phyloP scores from a whole-genome alignment of 2,113 vertebrate genomes.

The Apodemus speciosus region DNA sequence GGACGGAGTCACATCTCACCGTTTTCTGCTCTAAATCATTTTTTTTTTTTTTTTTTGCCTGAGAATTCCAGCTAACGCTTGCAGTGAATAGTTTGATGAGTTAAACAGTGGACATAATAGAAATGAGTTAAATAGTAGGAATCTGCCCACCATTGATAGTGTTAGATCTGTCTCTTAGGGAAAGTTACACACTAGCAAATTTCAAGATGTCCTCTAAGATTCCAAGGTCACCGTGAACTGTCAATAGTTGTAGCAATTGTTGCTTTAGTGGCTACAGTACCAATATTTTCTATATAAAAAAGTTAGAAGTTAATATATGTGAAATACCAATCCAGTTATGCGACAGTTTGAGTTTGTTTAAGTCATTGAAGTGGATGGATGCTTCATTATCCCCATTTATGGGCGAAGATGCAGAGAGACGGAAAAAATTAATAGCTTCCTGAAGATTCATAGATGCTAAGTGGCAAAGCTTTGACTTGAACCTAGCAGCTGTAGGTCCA shows the following conservation, averaged over 20 bases:
- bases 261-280: not conserved
- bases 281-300: constrained; percentile 49
- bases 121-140: not conserved
- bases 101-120: not conserved
- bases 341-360: constrained; percentile 10
- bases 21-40: not conserved
- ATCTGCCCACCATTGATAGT: not conserved
- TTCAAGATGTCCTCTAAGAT: not conserved
- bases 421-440: not conserved
- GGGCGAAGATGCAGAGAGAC: constrained; percentile 23
- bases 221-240: not conserved
- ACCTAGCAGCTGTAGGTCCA: not conserved
- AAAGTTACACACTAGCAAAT: not conserved
- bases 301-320: not conserved
- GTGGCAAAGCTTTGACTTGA: not conserved
- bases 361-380: not conserved
- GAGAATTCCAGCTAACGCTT: not conserved
- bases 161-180: not conserved
- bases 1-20: not conserved
- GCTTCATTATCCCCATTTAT: not conserved
- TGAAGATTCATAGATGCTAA: not conserved
- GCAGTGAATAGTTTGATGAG: not conserved
- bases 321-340: not conserved
- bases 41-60: no score
- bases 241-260: not conserved